A percentile compares a stretch with the other conserved stretches of the same genome.
phyloP scores from a whole-genome alignment of 2,113 vertebrate genomes.

The Gorsachius goisagi region DNA sequence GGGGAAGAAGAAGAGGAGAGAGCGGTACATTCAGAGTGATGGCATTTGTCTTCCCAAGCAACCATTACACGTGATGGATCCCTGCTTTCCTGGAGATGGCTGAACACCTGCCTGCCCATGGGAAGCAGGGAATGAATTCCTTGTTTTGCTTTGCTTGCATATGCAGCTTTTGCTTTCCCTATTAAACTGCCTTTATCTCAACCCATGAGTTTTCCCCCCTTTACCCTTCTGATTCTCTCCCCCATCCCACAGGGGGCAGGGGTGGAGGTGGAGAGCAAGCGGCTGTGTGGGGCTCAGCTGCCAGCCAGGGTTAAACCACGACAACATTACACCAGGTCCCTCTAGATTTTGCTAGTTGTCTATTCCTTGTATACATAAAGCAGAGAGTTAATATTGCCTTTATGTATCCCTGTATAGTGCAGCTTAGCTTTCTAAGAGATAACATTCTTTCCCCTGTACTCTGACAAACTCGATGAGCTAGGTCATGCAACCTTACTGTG shows the following conservation, averaged over 20 bases:
- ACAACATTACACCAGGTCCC: not conserved
- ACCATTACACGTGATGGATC: rapidly evolving
- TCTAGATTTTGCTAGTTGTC: not conserved
- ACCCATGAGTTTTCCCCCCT: not conserved
- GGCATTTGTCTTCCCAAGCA: not conserved
- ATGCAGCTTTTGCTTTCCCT: not conserved
- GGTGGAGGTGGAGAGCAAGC: not conserved
- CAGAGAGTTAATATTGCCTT: not conserved
- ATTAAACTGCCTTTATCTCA: not conserved
- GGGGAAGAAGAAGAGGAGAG: not conserved
- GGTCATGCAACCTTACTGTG: not conserved
- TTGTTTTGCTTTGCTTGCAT: not conserved
- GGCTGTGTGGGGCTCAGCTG: not conserved
- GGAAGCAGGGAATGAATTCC: not conserved
- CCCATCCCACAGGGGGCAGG: rapidly evolving
- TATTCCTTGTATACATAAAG: not conserved
- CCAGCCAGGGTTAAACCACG: rapidly evolving
- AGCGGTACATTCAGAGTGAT: rapidly evolving
- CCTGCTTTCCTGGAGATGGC: not conserved
- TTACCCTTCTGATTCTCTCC: not conserved
- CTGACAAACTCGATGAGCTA: not conserved
- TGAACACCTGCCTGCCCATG: rapidly evolving
- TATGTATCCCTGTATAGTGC: not conserved
- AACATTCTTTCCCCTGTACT: not conserved
- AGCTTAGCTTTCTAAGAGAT: not conserved